Base-by-base conservation (phyloP, 2,888 invertebrate genomes). In the Mellilla xanthometata region DNA sequence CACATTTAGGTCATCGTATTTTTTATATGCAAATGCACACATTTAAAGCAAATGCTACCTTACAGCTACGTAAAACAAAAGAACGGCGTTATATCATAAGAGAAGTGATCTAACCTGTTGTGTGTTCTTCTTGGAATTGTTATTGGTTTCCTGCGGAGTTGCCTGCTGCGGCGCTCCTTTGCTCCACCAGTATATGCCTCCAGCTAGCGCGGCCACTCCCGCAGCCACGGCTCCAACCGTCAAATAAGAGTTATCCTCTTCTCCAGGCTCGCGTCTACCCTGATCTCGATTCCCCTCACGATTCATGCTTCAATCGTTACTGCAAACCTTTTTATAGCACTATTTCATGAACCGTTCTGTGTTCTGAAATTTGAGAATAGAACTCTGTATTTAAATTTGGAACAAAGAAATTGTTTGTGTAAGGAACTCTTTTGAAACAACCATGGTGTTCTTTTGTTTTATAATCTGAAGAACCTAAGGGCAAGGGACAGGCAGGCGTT, bases 181-280 rank as follows among this genome's bases (percentile, higher is more conserved):
- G 2, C 52, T 39, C 0, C 49, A 52, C 35, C 58, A 66, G 6
- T 52, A 45, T 1, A 54, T 15, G 4, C 54, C 56, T 2, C 64
- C 58, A 0, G 49, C 46, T 1, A 56, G 1, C 0, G 58, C 54
- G 0, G 46, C 53, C 3, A 55, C 3, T 3, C 58, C 65, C 0
- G 54, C 32, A 0, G 33, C 52, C 3, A 29, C 32, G 0, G 36
- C 31, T 0, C 41, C 49, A 0, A 36, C 39, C 1, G 28, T 9
- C 1, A 29, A 29, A 0, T 26, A 35, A 0, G 15, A 27, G 23
- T 4, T n/a, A 1, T 30, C 32, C 3, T 38, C 45, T 28, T 27
- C 26, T n/a, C 29, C 6, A 9, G 9, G 26, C 15, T 10, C 15
- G 1, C 36, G 27, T 2, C 19, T 7, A 12, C 9, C 23, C 1